Percentiles rank a stretch among this genome's conserved stretches.
These are phyloP conservation scores for Nomia melanderi DNA, from an alignment of 1,140 invertebrate species.

Conservation along the genomic window DNA sequence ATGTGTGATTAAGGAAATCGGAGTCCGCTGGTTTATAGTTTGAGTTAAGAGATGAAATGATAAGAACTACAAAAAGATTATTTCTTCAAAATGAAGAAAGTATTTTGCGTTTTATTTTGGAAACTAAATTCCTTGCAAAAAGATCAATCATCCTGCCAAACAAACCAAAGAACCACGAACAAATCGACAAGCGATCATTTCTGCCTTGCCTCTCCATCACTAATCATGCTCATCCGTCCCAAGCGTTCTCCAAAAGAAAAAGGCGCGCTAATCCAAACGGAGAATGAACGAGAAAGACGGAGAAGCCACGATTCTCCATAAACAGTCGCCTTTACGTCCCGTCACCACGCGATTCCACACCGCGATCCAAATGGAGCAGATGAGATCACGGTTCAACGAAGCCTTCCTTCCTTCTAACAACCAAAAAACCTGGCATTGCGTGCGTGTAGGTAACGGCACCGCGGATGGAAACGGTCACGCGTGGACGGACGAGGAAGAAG, in stretches of 20 bases:
- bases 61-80: too few relatives aligned
- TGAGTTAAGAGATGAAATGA: too few relatives aligned
- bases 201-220: neutral
- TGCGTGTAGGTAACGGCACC: constrained; percentile 33
- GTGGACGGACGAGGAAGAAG: neutral
- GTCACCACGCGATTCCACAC: neutral
- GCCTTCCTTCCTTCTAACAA: constrained; percentile 26
- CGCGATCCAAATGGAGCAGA: neutral
- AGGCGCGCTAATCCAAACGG: too few relatives aligned
- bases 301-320: neutral
- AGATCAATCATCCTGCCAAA: too few relatives aligned
- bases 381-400: constrained; percentile 18
- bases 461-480: constrained; percentile 34
- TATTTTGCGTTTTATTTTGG: too few relatives aligned
- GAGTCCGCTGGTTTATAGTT: too few relatives aligned
- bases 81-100: too few relatives aligned
- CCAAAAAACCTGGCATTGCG: constrained; percentile 13
- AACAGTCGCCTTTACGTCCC: neutral
- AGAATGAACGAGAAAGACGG: neutral
- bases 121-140: too few relatives aligned
- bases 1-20: too few relatives aligned
- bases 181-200: neutral
- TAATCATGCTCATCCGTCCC: neutral
- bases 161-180: too few relatives aligned
- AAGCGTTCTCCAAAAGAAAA: neutral